Base-by-base conservation (phyloP, 2,113 vertebrate species). In the Actenoides lindsayi region DNA sequence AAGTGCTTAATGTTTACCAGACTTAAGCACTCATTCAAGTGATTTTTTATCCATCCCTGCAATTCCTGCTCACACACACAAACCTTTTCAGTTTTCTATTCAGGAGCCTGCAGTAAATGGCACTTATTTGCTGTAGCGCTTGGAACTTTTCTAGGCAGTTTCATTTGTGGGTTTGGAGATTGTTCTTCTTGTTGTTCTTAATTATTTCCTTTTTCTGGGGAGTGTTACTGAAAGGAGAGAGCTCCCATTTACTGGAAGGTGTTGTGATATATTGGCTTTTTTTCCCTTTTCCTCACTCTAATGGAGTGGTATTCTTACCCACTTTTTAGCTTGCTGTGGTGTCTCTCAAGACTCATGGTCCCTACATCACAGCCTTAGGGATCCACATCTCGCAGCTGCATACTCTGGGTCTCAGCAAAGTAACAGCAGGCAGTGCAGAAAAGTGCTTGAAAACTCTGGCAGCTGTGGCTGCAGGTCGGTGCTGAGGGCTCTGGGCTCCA, bases 1-100 rank as follows among this genome's bases (percentile, higher is more conserved):
- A 82, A 90, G 65, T 69, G 62, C 89, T 64, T 63, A 33, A 68
- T 94, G 33, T 59, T 71, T 75, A 37, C 41, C 48, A 76, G 39
- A 81, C 28, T 83, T 78, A 75, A 89, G 56, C 12, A 78, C n/a
- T 87, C 41, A 46, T 93, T 92, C 67, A 84, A 64, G 86, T 70
- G 17, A 89, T 78, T 91, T 83, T 16, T 81, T 75, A 6, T 30
- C 27, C 39, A n/a, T 48, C 18, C 33, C 54, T 95, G 31, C 25
- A 90, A 48, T 89, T 92, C 30, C 30, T 87, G 30, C 60, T 82
- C 16, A 62, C 44, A 73, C 27, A 90, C 93, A 85, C 37, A 54
- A 79, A 56, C 35, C 27, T 91, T 75, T 83, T 60, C 51, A 51
- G 19, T 33, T 86, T 83, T 77, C 15, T 63, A 2, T 59, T 79